These are phyloP conservation scores for Thripadectes ignobilis DNA, from an alignment of 2,797 vertebrate species.

Conservation along the genomic window DNA sequence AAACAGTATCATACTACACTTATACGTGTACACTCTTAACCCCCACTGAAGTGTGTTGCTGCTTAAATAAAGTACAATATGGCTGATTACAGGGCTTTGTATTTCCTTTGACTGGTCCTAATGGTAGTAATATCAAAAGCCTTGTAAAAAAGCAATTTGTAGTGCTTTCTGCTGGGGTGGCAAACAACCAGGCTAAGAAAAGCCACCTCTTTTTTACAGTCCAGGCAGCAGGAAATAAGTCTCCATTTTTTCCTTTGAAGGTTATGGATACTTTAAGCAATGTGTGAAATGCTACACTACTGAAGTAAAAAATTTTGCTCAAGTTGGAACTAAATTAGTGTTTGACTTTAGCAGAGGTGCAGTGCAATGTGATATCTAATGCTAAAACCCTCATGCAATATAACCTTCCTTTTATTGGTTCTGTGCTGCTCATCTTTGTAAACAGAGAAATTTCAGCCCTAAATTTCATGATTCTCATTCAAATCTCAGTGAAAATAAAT, in stretches of 20 bases:
- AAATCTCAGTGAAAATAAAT: background rate
- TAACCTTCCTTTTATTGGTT: background rate
- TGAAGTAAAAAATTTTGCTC: background rate
- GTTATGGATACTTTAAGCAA: background rate
- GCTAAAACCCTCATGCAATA: background rate
- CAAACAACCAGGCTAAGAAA: background rate
- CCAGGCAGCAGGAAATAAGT: background rate
- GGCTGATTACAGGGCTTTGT: background rate
- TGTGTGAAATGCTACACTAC: background rate
- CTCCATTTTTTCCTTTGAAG: background rate
- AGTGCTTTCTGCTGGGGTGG: background rate
- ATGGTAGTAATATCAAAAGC: background rate
- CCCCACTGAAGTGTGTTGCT: background rate
- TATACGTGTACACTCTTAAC: background rate
- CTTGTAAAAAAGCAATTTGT: slow-evolving; percentile 1
- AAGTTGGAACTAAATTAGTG: background rate
- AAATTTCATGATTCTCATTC: background rate
- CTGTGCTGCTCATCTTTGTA: background rate
- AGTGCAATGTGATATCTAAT: background rate
- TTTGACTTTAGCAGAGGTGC: background rate
- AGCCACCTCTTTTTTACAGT: background rate
- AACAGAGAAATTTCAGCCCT: background rate
- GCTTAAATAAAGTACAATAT: background rate
- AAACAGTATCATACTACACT: background rate
- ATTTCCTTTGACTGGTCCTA: background rate